Conservation (phyloP, 2,888 invertebrate genomes). For the Mayetiola destructor region DNA sequence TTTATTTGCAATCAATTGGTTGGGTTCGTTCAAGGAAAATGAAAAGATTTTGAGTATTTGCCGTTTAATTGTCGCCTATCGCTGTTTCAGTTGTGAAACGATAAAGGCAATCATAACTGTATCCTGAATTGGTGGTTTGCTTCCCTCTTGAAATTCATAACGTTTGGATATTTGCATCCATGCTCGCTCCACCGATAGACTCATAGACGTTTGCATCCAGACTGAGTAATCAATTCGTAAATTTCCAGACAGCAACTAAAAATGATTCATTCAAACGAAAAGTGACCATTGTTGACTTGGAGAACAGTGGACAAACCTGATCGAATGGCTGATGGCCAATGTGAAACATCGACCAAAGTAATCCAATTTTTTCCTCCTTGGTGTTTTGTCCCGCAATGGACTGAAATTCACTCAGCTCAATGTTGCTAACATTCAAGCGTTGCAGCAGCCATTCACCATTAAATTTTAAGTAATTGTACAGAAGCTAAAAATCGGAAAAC, state of each 20-base stretch:
- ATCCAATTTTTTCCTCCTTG: constrained; percentile 34
- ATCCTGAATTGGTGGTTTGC: constrained; percentile 33
- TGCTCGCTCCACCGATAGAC: constrained; percentile 34
- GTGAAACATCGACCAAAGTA: constrained; percentile 66
- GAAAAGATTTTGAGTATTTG: background rate
- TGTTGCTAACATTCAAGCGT: constrained; percentile 38
- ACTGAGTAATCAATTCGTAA: constrained; percentile 36
- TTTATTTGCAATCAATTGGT: too few species aligned
- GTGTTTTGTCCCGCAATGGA: constrained; percentile 33
- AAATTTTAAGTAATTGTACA: constrained; percentile 53
- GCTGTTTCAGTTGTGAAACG: constrained; percentile 29
- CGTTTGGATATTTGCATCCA: constrained; percentile 36
- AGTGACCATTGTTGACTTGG: background rate
- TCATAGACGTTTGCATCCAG: constrained; percentile 36
- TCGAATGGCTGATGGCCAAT: constrained; percentile 62
- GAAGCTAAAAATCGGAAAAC: constrained; percentile 36
- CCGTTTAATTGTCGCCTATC: constrained; percentile 1
- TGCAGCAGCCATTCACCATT: constrained; percentile 54
- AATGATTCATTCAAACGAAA: constrained; percentile 13
- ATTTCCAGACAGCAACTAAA: constrained; percentile 35
- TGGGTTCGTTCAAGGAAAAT: too few species aligned
- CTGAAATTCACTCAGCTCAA: constrained; percentile 27
- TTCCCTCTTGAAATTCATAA: constrained; percentile 35
- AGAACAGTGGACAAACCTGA: constrained; percentile 40
- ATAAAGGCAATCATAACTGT: constrained; percentile 35